These are phyloP conservation scores for Tamias sibiricus DNA, from an alignment of 2,113 vertebrate species.

Conservation along the genomic window DNA sequence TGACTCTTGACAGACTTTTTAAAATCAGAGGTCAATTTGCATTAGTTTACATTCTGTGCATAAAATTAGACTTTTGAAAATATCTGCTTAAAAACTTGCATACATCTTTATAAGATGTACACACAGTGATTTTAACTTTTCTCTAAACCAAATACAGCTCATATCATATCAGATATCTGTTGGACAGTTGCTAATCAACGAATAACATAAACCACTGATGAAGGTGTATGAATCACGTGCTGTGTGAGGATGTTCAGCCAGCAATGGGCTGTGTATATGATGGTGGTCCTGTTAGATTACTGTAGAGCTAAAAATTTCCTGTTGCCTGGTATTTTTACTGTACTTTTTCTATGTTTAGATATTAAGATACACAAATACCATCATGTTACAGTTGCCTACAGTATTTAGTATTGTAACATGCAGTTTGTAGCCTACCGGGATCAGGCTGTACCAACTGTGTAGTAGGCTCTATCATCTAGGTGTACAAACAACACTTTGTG, in stretches of 20 bases:
- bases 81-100: conserved; percentile 31
- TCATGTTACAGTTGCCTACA: background rate
- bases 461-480: background rate
- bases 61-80: conserved; percentile 60
- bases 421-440: background rate
- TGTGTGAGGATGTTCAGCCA: background rate
- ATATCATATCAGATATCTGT: background rate
- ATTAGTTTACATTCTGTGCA: conserved; percentile 67
- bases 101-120: conserved; percentile 13
- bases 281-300: background rate
- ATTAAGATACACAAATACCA: background rate
- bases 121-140: conserved; percentile 42
- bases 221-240: background rate
- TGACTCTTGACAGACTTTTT: conserved; percentile 39
- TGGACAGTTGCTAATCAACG: background rate
- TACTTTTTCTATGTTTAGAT: background rate
- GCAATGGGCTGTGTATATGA: background rate
- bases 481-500: too few relatives aligned
- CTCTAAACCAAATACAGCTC: background rate
- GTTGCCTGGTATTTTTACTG: background rate
- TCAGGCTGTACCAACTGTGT: background rate
- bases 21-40: conserved; percentile 9
- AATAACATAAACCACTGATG: background rate
- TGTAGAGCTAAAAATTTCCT: background rate
- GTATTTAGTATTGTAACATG: too few relatives aligned